Evolutionary conservation across 2,113 vertebrate species (phyloP), one percentile per base, ranked within the genome.

Genomic region (Lethenteron camtschaticum): DNA sequence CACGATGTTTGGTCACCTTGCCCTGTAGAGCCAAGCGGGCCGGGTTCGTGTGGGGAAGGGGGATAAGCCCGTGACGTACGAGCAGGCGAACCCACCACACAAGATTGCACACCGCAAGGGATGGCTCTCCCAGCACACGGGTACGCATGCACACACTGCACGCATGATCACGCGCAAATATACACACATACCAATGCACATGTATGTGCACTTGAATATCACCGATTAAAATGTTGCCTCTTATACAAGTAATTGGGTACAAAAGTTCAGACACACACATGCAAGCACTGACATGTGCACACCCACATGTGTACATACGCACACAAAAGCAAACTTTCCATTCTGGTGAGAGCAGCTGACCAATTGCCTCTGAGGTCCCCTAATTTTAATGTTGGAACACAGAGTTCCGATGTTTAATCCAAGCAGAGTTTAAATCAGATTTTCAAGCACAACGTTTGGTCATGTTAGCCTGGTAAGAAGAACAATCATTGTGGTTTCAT

Each of bases 41-140:
- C 80, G 88, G 57, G 77, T 83, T 58, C 82, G 87, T 8, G 84
- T 87, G 24, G 78, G 82, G 24, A 92, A 87, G 76, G 87, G 87
- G 57, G 80, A 89, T 77, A 79, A 75, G 56, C 80, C 84, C 1
- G 58, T 92, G 76, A 87, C 81, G 0, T 92, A 92, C 56, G 87
- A 90, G 74, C 74, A 85, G 66, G 84, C 83, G 0, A 77, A 81
- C 13, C 77, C 81, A 0, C 88, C 88, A 4, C 89, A 94, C 74
- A 66, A 83, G 68, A 90, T 92, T 2, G 85, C 77, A 3, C 88
- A 92, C 73, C 80, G 83, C 55, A 92, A 94, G 76, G 88, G 87
- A 58, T 92, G 88, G 87, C 79, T 90, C 59, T 90, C 89, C 1
- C 82, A 82, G 71, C 85, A 92, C 74, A 83, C 84, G 55, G 79